Evolutionary conservation across 2,113 vertebrate genomes (phyloP).

Genomic region (Ochotona princeps): DNA sequence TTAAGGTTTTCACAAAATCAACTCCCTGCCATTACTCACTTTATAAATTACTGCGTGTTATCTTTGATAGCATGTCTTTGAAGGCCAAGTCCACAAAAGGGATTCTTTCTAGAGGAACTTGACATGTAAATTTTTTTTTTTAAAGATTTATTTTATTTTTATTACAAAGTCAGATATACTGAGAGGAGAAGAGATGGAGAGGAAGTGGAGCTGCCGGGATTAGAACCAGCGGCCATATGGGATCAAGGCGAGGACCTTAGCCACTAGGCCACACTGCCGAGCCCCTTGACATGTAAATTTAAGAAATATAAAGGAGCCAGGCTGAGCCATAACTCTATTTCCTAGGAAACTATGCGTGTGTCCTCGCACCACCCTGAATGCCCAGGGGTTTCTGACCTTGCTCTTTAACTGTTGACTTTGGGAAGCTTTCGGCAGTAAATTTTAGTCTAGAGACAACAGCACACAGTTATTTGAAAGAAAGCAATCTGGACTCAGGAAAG

Average conservation of each 20-base stretch:
- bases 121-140: background rate
- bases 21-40: background rate
- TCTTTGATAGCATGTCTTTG: background rate
- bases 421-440: background rate
- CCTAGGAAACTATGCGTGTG: background rate
- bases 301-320: background rate
- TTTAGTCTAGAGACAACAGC: background rate
- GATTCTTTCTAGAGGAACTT: slow-evolving; percentile 34
- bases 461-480: slow-evolving; percentile 41
- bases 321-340: slow-evolving; percentile 17
- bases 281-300: background rate
- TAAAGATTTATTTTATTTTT: too few species aligned
- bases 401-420: background rate
- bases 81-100: background rate
- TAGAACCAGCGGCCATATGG: too few species aligned
- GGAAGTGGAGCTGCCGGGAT: too few species aligned
- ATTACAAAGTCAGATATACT: too few species aligned
- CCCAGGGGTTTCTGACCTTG: slow-evolving; percentile 31
- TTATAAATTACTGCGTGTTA: background rate
- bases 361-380: slow-evolving; percentile 28
- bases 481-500: slow-evolving; percentile 5
- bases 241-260: too few species aligned
- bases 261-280: too few species aligned
- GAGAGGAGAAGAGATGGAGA: too few species aligned
- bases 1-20: background rate